Base-by-base conservation (phyloP, 2,888 invertebrate genomes). In the Allolobophora icterica region DNA sequence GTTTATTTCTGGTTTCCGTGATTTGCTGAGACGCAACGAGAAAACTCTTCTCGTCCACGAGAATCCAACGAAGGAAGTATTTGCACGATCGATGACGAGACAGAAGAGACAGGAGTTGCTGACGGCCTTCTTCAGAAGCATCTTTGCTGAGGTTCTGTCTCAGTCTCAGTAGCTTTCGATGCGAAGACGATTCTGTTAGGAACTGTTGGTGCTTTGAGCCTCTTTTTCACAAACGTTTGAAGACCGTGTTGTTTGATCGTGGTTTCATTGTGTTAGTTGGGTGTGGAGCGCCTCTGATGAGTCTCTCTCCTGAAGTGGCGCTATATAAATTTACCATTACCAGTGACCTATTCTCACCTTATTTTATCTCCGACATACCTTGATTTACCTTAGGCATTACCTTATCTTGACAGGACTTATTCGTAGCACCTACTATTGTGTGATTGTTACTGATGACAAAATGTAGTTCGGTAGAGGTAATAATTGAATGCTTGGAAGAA, bases 111-210 rank as follows among this genome's bases (percentile, higher is more conserved):
- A 95, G 89, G 93, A 93, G 89, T 92, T 94, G 90, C 92, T 95
- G 89, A 94, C 95, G 90, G 94, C 93, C 33, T 95, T 95, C 93
- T 94, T 95, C 92, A 94, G 91, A 58, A 91, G 91, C 71, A 92
- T 93, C 33, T 92, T 93, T 89, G 91, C 93, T 3, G 92, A 93
- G 92, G 93, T 93, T n/a, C 19, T 33, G n/a, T 15, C 5, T 87
- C 71, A 0, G 6, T 1, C 11, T 71, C 8, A 21, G 52, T 21
- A 52, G 52, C n/a, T n/a, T 71, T 30, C 71, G 4, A 30, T 71
- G 30, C 30, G 11, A 71, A 11, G n/a, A 71, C n/a, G n/a, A n/a
- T n/a, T 30, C 71, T n/a, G 13, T 71, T 71, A 17, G n/a, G 15
- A 4, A 8, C n/a, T 71, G 71, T 17, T 30, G 71, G 11, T 8